phyloP scores from a whole-genome alignment of 2,113 vertebrate genomes.

The Alligator sinensis region DNA sequence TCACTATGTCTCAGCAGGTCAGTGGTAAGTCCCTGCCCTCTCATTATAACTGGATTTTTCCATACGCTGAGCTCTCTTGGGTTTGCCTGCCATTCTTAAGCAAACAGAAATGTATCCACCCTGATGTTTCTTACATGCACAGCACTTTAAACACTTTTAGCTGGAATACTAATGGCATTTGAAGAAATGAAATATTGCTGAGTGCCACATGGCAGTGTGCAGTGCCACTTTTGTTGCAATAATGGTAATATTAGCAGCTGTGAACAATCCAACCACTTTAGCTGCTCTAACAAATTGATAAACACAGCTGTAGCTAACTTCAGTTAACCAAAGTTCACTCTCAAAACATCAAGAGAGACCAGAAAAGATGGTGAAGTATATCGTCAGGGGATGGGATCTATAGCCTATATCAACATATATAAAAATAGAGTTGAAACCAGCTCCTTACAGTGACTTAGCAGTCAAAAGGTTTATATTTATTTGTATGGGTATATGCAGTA shows the following conservation, averaged over 20 bases:
- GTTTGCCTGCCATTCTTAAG: accelerated
- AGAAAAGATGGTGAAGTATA: accelerated
- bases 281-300: neutral
- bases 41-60: no score
- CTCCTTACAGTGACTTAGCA: neutral
- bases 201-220: neutral
- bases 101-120: neutral
- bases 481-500: neutral
- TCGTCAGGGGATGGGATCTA: neutral
- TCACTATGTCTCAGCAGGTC: neutral
- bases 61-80: no score
- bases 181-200: neutral
- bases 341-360: neutral
- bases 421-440: neutral
- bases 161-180: neutral
- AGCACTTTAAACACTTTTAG: neutral
- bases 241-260: neutral
- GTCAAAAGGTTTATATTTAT: neutral
- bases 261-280: neutral
- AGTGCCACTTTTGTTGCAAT: neutral
- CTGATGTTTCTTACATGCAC: neutral
- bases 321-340: neutral
- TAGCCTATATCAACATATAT: neutral
- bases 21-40: neutral
- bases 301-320: neutral